Conservation (phyloP, 2,888 invertebrate genomes). For the Argynnis bischoffii region DNA sequence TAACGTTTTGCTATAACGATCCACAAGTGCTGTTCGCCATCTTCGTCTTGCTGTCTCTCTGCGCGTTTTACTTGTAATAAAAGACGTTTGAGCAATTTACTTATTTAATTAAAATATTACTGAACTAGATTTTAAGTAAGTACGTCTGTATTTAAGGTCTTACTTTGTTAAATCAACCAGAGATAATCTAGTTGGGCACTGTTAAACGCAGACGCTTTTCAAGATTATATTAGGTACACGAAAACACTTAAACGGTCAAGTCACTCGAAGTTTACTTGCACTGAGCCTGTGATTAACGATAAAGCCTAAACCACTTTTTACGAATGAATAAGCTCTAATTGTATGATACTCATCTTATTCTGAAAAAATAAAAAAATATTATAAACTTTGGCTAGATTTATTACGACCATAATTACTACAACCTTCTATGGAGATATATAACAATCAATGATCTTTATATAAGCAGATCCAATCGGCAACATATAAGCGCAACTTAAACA, state of each 20-base stretch:
- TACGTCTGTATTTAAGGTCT: slow-evolving; percentile 3
- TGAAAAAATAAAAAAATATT: too few relatives aligned
- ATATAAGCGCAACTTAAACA: too few relatives aligned
- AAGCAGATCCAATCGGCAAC: too few relatives aligned
- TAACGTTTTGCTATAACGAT: too few relatives aligned
- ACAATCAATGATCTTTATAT: too few relatives aligned
- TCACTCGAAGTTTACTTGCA: slow-evolving; percentile 32
- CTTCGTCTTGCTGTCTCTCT: too few relatives aligned
- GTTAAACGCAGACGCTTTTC: slow-evolving; percentile 22
- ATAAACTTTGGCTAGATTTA: too few relatives aligned
- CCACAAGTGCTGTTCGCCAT: too few relatives aligned
- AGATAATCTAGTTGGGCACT: slow-evolving; percentile 24
- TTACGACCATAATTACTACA: too few relatives aligned
- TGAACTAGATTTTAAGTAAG: neutral
- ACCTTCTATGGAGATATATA: too few relatives aligned
- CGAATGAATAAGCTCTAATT: too few relatives aligned
- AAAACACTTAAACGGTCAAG: slow-evolving; percentile 32
- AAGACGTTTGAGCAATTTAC: neutral
- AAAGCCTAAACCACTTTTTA: slow-evolving; percentile 10
- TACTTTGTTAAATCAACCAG: slow-evolving; percentile 12
- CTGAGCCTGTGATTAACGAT: slow-evolving; percentile 24
- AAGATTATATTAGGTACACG: slow-evolving; percentile 25
- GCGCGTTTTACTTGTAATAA: too few relatives aligned
- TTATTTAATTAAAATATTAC: neutral
- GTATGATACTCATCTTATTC: neutral